Conservation (phyloP, 2,797 vertebrate species). For the Tympanoctomys barrerae region DNA sequence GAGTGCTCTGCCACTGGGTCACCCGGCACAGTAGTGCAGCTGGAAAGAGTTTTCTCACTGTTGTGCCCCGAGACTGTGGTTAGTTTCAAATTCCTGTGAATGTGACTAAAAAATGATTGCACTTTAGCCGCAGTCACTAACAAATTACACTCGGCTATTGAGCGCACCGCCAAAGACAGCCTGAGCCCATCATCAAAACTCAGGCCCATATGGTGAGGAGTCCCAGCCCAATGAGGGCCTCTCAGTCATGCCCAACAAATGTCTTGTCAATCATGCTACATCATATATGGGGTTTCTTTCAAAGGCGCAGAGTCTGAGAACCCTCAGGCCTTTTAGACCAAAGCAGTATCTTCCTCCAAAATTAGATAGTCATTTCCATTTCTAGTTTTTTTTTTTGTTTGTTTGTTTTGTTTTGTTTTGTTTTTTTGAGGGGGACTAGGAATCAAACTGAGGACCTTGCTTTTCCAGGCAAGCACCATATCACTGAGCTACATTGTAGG, state of each 20-base stretch:
- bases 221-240: constrained; percentile 74
- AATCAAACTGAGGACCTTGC: too few species aligned
- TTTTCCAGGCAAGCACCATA: too few species aligned
- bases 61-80: constrained; percentile 72
- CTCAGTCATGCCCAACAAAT: constrained; percentile 75
- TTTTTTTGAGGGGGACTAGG: too few species aligned
- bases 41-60: constrained; percentile 79
- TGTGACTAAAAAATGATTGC: constrained; percentile 83
- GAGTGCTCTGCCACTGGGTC: constrained; percentile 62
- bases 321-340: not conserved
- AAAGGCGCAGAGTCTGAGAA: constrained; percentile 21
- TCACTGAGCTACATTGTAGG: too few species aligned
- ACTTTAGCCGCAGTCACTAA: constrained; percentile 82
- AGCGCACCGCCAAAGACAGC: constrained; percentile 71
- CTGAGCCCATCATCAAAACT: constrained; percentile 75
- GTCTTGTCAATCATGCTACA: constrained; percentile 71
- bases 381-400: too few species aligned
- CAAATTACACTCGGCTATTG: constrained; percentile 77
- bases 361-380: not conserved
- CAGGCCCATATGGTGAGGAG: constrained; percentile 74
- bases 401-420: too few species aligned
- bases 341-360: constrained; percentile 59
- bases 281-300: constrained; percentile 66
- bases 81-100: constrained; percentile 82
- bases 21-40: constrained; percentile 72